Percentiles rank a stretch among this genome's conserved stretches.
Conservation (phyloP, 92 coral and sea anemone species). For the Zoanthus solanderi region DNA sequence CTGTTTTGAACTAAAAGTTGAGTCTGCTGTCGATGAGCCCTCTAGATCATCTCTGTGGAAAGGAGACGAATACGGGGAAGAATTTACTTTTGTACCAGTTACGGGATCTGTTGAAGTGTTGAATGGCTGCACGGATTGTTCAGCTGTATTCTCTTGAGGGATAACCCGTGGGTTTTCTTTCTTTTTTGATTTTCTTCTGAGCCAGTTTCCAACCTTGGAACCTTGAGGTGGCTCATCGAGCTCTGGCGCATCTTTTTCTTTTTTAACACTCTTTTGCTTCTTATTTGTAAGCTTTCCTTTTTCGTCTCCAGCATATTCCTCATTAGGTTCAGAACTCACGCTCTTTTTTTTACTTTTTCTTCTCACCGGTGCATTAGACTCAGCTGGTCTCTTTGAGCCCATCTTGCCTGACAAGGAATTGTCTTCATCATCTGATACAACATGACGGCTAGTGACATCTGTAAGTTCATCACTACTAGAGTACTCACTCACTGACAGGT, state of each 20-base stretch:
- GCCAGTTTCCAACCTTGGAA: not conserved
- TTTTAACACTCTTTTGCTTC: constrained; percentile 47
- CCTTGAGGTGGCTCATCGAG: constrained; percentile 29
- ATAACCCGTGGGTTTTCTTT: constrained; percentile 18
- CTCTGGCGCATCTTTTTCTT: constrained; percentile 38
- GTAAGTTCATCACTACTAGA: constrained; percentile 86
- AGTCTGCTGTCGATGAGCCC: constrained; percentile 3
- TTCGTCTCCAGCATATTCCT: constrained; percentile 54
- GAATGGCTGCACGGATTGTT: not conserved
- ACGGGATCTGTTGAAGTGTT: constrained; percentile 6
- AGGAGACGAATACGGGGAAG: not conserved
- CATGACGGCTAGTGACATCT: constrained; percentile 78
- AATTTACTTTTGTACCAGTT: not conserved
- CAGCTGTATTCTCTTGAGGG: constrained; percentile 18
- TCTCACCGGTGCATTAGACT: constrained; percentile 10
- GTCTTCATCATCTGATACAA: constrained; percentile 74
- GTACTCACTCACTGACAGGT: constrained; percentile 37
- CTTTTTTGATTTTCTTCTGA: constrained; percentile 48
- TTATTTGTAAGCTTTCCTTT: constrained; percentile 32
- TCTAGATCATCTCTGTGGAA: not conserved
- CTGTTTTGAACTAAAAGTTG: constrained; percentile 53
- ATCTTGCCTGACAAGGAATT: constrained; percentile 55
- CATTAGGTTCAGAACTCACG: constrained; percentile 59
- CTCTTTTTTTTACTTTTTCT: constrained; percentile 46
- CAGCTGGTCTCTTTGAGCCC: constrained; percentile 20